Conservation (phyloP, 2,888 invertebrate species). For the Cataglyphis altisquamis region DNA sequence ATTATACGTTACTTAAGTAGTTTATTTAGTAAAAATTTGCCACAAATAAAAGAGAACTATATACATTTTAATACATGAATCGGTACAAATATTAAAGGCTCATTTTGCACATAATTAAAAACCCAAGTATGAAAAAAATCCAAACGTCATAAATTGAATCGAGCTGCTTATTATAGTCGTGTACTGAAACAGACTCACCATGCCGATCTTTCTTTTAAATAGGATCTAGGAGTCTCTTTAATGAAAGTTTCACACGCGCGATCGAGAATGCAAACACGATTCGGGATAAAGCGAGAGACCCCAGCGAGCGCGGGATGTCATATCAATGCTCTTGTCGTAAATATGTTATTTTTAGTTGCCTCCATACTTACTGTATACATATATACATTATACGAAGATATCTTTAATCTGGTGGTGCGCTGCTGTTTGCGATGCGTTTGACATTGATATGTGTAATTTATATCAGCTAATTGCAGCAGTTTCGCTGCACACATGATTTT, state of each 20-base stretch:
- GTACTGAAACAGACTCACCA: background rate
- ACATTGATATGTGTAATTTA: slow-evolving; percentile 63
- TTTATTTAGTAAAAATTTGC: background rate
- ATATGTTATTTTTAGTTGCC: slow-evolving; percentile 75
- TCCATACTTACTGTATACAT: slow-evolving; percentile 60
- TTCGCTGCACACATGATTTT: background rate
- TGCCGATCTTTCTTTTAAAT: background rate
- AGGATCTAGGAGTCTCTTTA: background rate
- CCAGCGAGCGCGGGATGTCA: slow-evolving; percentile 44
- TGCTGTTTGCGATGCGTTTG: slow-evolving; percentile 63
- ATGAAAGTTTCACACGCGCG: slow-evolving; percentile 4
- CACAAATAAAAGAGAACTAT: background rate
- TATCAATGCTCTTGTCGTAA: slow-evolving; percentile 72
- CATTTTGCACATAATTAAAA: background rate
- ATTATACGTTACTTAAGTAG: background rate
- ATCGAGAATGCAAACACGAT: background rate
- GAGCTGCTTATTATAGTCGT: background rate
- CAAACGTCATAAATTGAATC: background rate
- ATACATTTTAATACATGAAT: background rate
- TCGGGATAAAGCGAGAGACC: slow-evolving; percentile 30
- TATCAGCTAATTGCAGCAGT: slow-evolving; percentile 8
- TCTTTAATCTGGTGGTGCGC: slow-evolving; percentile 64
- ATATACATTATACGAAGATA: slow-evolving; percentile 62
- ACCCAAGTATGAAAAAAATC: background rate
- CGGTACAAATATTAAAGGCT: background rate